Evolutionary conservation across 2,797 vertebrate species (phyloP).

Genomic region (Hydrophis major): DNA sequence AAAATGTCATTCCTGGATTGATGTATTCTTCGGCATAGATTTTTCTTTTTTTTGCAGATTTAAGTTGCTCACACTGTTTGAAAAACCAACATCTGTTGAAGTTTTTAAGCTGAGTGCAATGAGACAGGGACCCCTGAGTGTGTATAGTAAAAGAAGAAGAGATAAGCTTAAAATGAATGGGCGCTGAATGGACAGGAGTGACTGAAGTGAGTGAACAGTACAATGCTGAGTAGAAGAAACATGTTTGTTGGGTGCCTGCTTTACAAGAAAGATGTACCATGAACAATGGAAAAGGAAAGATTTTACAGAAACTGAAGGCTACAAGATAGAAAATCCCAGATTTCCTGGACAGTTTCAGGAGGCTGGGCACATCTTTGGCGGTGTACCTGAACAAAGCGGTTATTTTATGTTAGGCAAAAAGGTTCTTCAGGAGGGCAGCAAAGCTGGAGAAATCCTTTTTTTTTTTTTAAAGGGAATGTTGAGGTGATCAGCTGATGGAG

Average conservation of each 20-base stretch:
- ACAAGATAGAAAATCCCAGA: background rate
- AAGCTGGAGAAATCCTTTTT: background rate
- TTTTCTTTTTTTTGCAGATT: background rate
- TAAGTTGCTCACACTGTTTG: background rate
- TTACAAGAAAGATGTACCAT: background rate
- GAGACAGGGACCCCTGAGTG: background rate
- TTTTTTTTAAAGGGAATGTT: background rate
- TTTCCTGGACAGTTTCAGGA: background rate
- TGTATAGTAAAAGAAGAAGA: background rate
- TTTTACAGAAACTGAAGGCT: background rate
- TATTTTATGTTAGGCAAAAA: background rate
- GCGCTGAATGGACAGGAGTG: background rate
- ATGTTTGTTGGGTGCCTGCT: background rate
- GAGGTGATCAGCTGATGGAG: background rate
- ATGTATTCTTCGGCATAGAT: background rate
- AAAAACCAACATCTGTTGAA: background rate
- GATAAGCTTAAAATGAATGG: background rate
- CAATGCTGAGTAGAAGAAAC: background rate
- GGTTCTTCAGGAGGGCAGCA: background rate
- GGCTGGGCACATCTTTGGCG: background rate
- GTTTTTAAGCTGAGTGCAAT: background rate
- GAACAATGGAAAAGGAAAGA: background rate
- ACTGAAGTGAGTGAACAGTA: background rate
- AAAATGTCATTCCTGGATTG: slow-evolving; percentile 4
- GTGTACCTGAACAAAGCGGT: background rate